Evolutionary conservation across 2,888 invertebrate genomes (phyloP).

Genomic region (Metalampra italica): DNA sequence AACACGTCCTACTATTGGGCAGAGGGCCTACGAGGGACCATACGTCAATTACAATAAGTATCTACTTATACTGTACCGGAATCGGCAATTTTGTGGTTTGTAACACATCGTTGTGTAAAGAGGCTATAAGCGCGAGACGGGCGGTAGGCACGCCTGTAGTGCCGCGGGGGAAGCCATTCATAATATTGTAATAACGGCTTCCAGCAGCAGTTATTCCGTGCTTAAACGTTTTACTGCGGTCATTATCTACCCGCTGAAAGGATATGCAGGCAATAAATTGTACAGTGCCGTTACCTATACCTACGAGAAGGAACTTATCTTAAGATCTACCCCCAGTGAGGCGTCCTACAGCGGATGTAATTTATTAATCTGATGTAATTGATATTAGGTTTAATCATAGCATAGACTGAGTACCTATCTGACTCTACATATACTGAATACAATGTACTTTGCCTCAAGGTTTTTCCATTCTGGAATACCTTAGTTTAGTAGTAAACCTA

Average conservation of each 20-base stretch:
- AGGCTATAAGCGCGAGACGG: slow-evolving; percentile 4
- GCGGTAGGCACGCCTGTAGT: slow-evolving; percentile 1
- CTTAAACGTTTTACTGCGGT: slow-evolving; percentile 79
- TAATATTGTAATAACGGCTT: slow-evolving; percentile 78
- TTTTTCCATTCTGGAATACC: too few relatives aligned
- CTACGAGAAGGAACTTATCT: slow-evolving; percentile 43
- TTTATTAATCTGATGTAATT: slow-evolving; percentile 40
- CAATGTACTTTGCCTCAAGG: too few relatives aligned
- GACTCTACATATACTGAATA: too few relatives aligned
- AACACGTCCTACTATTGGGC: too few relatives aligned
- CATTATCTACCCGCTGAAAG: slow-evolving; percentile 78
- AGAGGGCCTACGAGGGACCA: too few relatives aligned
- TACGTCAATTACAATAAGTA: neutral
- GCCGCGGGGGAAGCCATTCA: slow-evolving; percentile 69
- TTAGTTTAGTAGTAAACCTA: neutral
- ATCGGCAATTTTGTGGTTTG: slow-evolving; percentile 1
- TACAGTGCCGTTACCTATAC: slow-evolving; percentile 53
- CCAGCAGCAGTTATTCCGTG: slow-evolving; percentile 75
- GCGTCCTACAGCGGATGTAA: slow-evolving; percentile 43
- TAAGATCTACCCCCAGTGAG: slow-evolving; percentile 41
- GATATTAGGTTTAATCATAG: slow-evolving; percentile 27
- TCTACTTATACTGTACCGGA: neutral
- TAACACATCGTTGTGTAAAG: slow-evolving; percentile 3
- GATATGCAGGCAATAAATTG: slow-evolving; percentile 77
- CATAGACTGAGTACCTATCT: too few relatives aligned